These are phyloP conservation scores for Phoebastria nigripes DNA, from an alignment of 2,797 vertebrate species.

Conservation along the genomic window DNA sequence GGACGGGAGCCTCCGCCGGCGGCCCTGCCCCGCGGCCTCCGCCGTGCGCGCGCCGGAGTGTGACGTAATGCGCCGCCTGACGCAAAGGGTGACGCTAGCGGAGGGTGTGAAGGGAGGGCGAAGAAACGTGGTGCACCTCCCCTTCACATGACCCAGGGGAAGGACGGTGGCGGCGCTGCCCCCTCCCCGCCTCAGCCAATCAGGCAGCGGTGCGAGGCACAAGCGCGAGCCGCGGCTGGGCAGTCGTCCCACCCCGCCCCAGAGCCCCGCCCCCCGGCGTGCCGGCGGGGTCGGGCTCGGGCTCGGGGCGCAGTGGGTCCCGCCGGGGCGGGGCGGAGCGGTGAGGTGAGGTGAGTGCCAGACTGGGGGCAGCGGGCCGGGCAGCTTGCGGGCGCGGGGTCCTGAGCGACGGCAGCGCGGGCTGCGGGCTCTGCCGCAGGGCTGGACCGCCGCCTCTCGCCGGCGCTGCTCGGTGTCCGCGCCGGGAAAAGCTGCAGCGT, in stretches of 20 bases:
- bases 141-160: not conserved
- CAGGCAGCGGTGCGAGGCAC: not conserved
- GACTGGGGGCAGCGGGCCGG: not conserved
- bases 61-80: not conserved
- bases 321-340: not conserved
- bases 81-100: not conserved
- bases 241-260: too few species aligned
- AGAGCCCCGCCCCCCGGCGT: not conserved
- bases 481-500: not conserved
- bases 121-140: fast-evolving
- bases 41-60: not conserved
- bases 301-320: not conserved
- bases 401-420: too few species aligned
- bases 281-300: not conserved
- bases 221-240: not conserved
- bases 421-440: not conserved
- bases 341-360: not conserved
- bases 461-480: not conserved
- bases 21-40: too few species aligned
- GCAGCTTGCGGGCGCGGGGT: too few species aligned
- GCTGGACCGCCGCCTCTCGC: not conserved
- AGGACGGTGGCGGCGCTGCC: not conserved
- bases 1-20: not conserved
- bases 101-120: too few species aligned
- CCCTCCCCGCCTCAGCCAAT: not conserved